Base-by-base conservation (phyloP, 2,888 invertebrate genomes). In the Apamea monoglypha region DNA sequence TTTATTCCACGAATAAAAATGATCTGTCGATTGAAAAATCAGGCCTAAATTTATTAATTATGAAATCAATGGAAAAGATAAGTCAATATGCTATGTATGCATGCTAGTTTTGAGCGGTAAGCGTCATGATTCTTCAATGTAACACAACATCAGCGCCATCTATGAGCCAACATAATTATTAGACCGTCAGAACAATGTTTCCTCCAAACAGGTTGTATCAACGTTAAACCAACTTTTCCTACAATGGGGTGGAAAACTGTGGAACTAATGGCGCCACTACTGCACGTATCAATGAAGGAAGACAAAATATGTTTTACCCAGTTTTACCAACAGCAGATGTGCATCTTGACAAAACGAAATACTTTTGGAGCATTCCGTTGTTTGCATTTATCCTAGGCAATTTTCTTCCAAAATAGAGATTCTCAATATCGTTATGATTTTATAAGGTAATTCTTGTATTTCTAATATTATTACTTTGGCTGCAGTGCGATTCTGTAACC, bases 91-190 rank as follows among this genome's bases (percentile, higher is more conserved):
- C 21, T 53, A 53, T 53, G 25, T n/a, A 59, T 4, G 56, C 61
- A 61, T 29, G 16, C 8, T 63, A 18, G 32, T 32, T 63, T 8
- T 2, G 8, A 32, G 32, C 1, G 21, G 29, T 7, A 61, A 29
- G 61, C 29, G 14, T 16, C 7, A 29, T 18, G 18, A 21, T 29
- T 63, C 29, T 63, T 32, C 18, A 63, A 32, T 63, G 40, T 29
- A 25, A 18, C 18, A 5, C 25, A 40, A 36, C 2, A 68, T 14
- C 12, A 75, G 32, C 75, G 56, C 72, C 75, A 75, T 75, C 74
- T 75, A 70, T 70, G 21, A 25, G 40, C 16, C n/a, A 1, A 40
- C 25, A 40, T 16, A 18, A 36, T 8, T 40, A 25, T 18, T 6
- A 44, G 6, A 50, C 21, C 21, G 1, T 18, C 5, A n/a, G 12